Evolutionary conservation across 2,113 vertebrate genomes (phyloP), one percentile per base, ranked within the genome.

Genomic region (Melanerpes formicivorus): DNA sequence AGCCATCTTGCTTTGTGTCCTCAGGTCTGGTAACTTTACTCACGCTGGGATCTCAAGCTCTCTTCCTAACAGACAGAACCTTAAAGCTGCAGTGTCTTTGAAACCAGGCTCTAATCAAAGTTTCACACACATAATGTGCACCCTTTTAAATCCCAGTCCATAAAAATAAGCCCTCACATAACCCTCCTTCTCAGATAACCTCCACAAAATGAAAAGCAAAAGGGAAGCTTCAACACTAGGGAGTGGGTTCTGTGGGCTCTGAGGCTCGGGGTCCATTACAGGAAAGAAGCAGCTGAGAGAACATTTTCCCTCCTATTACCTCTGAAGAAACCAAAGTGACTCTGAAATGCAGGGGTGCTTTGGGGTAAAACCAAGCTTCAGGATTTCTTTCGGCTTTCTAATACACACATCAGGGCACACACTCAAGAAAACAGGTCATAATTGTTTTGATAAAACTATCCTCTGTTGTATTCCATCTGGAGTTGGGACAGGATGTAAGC

Each of bases 1-100:
- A 94, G 74, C 67, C 72, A 69, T 73, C 85, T 73, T 87, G 73
- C 71, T 90, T 90, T 94, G 82, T 84, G 69, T 93, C 91, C 86
- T 85, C 83, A 55, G 88, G 59, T 89, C 11, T 74, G 81, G 52
- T 40, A 95, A 70, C 76, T 94, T 84, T 13, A 79, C 27, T 95
- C 79, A 54, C 32, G 83, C 67, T 67, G 65, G 18, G 59, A 82
- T 86, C 90, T 96, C 80, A 63, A 88, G 66, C 46, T 87, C 84
- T 87, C 29, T 69, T 90, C 94, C 89, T 72, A 94, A 93, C 58
- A 27, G n/a, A 44, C 21, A 87, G 84, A 90, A 56, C 27, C 48
- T 77, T 83, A 67, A 82, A 64, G 72, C 72, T 60, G 48, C 1
- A 2, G 52, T 50, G n/a, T 12, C 75, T 77, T 71, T 54, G 17